These are phyloP conservation scores for Agrochola lota DNA, from an alignment of 2,888 invertebrate species.

Conservation along the genomic window DNA sequence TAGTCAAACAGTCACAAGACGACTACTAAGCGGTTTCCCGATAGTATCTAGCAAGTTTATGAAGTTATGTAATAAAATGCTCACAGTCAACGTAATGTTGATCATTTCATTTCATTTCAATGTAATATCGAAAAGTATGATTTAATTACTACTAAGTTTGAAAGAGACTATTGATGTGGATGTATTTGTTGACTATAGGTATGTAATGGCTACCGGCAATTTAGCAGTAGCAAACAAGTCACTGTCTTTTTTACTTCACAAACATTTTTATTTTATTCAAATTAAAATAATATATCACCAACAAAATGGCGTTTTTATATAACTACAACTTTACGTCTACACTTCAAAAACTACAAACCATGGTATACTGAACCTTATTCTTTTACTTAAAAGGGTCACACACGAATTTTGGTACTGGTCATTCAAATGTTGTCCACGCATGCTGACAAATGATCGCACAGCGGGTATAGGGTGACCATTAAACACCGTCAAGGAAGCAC, in stretches of 20 bases:
- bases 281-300: constrained; percentile 46
- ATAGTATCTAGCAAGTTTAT: too few species aligned
- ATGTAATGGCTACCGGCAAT: background rate
- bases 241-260: background rate
- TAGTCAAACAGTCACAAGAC: too few species aligned
- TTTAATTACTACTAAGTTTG: too few species aligned
- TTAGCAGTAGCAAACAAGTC: constrained; percentile 20
- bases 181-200: background rate
- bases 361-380: constrained; percentile 6
- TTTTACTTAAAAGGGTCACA: background rate
- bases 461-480: constrained; percentile 82
- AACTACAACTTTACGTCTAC: constrained; percentile 13
- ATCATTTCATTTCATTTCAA: too few species aligned
- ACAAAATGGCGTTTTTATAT: constrained; percentile 38
- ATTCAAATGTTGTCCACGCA: constrained; percentile 64
- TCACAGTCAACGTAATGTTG: too few species aligned
- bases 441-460: constrained; percentile 84
- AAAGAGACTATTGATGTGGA: background rate
- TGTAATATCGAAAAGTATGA: too few species aligned
- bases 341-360: background rate
- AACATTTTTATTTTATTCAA: constrained; percentile 43
- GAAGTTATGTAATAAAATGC: too few species aligned
- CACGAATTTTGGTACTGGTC: background rate
- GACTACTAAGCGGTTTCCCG: too few species aligned
- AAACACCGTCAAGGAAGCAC: constrained; percentile 77